Evolutionary conservation across 2,888 invertebrate genomes (phyloP).

Genomic region (Trichacis sp.): DNA sequence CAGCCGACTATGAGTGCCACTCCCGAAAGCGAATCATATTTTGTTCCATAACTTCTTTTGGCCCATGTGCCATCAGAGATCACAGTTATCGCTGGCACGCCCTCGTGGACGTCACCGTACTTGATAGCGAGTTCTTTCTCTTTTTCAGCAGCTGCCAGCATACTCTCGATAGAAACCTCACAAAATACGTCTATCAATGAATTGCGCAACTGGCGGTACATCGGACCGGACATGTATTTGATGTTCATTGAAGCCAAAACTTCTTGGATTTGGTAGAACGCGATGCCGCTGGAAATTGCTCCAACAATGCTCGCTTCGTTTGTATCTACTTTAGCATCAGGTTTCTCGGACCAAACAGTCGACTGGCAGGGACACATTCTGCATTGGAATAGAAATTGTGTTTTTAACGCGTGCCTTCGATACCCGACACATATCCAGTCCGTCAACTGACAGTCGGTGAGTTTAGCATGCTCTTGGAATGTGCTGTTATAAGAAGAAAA

Average conservation of each 20-base stretch:
- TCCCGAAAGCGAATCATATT: neutral
- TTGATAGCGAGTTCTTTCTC: neutral
- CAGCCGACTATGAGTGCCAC: neutral
- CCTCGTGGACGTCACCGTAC: neutral
- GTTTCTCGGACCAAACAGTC: too few relatives aligned
- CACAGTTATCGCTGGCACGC: neutral
- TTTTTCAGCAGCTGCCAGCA: neutral
- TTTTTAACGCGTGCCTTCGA: too few relatives aligned
- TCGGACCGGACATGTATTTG: constrained; percentile 3
- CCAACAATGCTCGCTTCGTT: constrained; percentile 10
- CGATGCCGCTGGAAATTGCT: constrained; percentile 5
- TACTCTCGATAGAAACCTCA: neutral
- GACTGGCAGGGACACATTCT: too few relatives aligned
- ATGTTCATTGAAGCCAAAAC: constrained; percentile 9
- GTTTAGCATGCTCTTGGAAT: too few relatives aligned
- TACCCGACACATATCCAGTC: too few relatives aligned
- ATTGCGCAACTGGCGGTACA: neutral
- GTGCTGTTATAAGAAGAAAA: too few relatives aligned
- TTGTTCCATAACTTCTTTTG: neutral
- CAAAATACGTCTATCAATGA: neutral
- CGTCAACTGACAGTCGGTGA: too few relatives aligned
- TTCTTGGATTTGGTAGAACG: constrained; percentile 5
- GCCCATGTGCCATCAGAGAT: neutral
- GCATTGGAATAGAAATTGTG: too few relatives aligned
- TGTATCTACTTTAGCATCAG: too few relatives aligned